These are phyloP conservation scores for Drosophila ustulata DNA, from an alignment of 2,888 invertebrate genomes.

Conservation along the genomic window DNA sequence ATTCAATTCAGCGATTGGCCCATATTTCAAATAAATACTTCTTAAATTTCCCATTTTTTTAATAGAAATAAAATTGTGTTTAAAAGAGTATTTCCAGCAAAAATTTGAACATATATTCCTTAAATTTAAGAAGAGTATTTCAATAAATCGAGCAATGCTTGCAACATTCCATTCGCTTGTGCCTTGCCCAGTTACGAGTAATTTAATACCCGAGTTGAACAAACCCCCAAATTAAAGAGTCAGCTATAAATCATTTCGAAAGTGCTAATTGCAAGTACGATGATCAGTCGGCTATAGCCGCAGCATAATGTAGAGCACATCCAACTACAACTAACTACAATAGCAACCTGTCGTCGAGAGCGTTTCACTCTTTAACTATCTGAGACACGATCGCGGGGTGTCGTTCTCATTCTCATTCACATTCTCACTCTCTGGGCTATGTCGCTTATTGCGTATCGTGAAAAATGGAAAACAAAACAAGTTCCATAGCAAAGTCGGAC, in stretches of 20 bases:
- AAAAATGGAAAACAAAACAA: conserved; percentile 23
- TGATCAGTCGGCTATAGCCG: neutral
- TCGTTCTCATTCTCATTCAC: neutral
- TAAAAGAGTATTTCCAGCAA: too few species aligned
- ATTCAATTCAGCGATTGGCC: too few species aligned
- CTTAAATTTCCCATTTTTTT: too few species aligned
- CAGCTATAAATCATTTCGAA: neutral
- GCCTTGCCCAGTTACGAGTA: neutral
- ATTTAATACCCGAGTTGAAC: neutral
- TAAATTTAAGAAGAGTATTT: neutral
- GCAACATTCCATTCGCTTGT: neutral
- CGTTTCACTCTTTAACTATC: neutral
- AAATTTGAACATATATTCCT: too few species aligned
- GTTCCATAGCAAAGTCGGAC: conserved; percentile 1
- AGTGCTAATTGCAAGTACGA: neutral
- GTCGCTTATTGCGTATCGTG: conserved; percentile 2
- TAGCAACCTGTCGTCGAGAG: conserved; percentile 24
- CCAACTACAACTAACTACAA: conserved; percentile 9
- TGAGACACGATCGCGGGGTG: neutral
- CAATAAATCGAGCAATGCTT: neutral
- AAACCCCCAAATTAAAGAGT: neutral
- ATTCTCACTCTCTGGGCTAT: neutral
- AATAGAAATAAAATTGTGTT: too few species aligned
- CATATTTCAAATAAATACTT: too few species aligned
- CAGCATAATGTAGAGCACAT: neutral